phyloP scores from a whole-genome alignment of 2,888 invertebrate species.

The Rhingia campestris region DNA sequence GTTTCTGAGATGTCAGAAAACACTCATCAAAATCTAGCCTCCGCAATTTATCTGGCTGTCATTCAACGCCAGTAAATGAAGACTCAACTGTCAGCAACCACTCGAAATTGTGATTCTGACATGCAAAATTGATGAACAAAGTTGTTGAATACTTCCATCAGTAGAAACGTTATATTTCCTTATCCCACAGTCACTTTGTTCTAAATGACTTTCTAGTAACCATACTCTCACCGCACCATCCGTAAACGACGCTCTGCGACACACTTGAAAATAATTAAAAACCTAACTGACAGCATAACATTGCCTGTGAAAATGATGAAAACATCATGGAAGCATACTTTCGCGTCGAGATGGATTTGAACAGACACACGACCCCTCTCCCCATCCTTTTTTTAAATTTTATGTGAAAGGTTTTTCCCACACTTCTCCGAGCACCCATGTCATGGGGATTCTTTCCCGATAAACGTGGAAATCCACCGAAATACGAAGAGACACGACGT shows the following conservation, averaged over 20 bases:
- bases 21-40: too few relatives aligned
- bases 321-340: slow-evolving; percentile 25
- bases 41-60: too few relatives aligned
- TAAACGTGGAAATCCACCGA: slow-evolving; percentile 15
- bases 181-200: neutral
- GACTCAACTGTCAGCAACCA: too few relatives aligned
- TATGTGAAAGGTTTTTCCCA: slow-evolving; percentile 30
- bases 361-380: slow-evolving; percentile 3
- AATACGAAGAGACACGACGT: slow-evolving; percentile 23
- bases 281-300: slow-evolving; percentile 35
- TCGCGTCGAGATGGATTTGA: slow-evolving; percentile 24
- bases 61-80: too few relatives aligned
- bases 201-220: slow-evolving; percentile 1
- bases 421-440: neutral
- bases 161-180: too few relatives aligned
- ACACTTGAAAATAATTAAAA: slow-evolving; percentile 50
- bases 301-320: slow-evolving; percentile 17
- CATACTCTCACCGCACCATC: too few relatives aligned
- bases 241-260: neutral
- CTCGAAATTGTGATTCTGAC: too few relatives aligned
- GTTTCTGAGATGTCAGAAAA: too few relatives aligned
- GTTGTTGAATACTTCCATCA: neutral
- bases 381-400: slow-evolving; percentile 38
- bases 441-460: slow-evolving; percentile 37
- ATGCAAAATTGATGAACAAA: neutral